Evolutionary conservation across 2,888 invertebrate species (phyloP), one percentile per base, ranked within the genome.

Genomic region (Lysandra coridon): DNA sequence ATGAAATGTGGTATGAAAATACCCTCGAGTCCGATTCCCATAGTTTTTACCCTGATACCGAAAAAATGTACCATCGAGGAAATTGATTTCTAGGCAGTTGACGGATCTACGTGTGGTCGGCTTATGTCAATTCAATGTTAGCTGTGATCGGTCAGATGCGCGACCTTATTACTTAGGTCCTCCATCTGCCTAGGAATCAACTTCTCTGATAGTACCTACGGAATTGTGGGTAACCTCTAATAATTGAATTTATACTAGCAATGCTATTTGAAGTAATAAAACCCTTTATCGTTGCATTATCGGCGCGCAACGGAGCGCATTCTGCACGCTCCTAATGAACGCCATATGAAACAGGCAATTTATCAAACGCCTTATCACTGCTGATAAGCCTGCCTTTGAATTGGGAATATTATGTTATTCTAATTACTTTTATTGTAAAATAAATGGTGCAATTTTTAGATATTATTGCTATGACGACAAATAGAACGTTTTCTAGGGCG

Each of bases 331-430:
- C 89, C 92, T 94, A 94, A 94, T 94, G 94, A 94, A 94, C 90
- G 93, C 92, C 92, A 89, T 92, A 94, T 94, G 92, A 94, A 94
- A 93, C 92, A 93, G 93, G 91, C 92, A 93, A 93, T 94, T 94
- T 93, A 94, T 94, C 92, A 93, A 93, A 93, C 92, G 85, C 91
- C 92, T 93, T 93, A 93, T 93, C 93, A 92, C 87, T 89, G 87
- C 87, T 92, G 91, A 91, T 92, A 93, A 91, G 89, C 89, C 88
- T 91, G 74, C 79, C 64, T 33, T 69, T 69, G 69, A 69, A 69
- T 69, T 33, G 69, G 69, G 33, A 69, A 69, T 69, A 37, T 69
- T 69, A 37, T 69, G 64, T 64, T 64, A 69, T 69, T 69, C 17
- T 69, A 69, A 69, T 69, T 69, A 33, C 69, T 69, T 33, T 69